Conservation (phyloP, 2,797 vertebrate species). For the Amblyopsis hoosieri region DNA sequence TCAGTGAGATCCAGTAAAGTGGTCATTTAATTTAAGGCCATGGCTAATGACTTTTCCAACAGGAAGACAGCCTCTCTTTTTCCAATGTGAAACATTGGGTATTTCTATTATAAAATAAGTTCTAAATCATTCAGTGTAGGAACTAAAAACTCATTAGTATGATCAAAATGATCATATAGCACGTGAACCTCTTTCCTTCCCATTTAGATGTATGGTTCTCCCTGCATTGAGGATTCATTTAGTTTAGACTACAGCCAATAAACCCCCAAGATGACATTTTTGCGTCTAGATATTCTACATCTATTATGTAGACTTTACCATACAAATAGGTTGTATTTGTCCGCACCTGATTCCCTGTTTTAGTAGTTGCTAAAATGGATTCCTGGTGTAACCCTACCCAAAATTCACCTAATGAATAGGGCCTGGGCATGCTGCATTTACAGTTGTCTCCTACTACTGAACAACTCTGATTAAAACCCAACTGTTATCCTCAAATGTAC, state of each 20-base stretch:
- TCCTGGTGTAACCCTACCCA: too few relatives aligned
- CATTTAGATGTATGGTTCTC: slow-evolving; percentile 19
- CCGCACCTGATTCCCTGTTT: too few relatives aligned
- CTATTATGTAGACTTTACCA: too few relatives aligned
- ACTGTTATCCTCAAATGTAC: too few relatives aligned
- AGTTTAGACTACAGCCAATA: slow-evolving; percentile 26
- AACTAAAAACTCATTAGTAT: slow-evolving; percentile 46
- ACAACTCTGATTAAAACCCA: too few relatives aligned
- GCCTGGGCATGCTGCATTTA: too few relatives aligned
- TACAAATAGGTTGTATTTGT: too few relatives aligned
- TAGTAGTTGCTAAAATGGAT: too few relatives aligned
- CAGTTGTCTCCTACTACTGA: too few relatives aligned
- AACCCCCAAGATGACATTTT: too few relatives aligned
- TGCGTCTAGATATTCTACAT: too few relatives aligned
- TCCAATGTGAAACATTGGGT: neutral
- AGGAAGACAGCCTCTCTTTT: slow-evolving; percentile 21
- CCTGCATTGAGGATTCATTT: slow-evolving; percentile 39
- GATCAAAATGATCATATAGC: slow-evolving; percentile 28
- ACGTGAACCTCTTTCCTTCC: slow-evolving; percentile 33
- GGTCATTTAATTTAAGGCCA: slow-evolving; percentile 66
- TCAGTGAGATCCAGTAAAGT: slow-evolving; percentile 47
- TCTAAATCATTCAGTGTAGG: slow-evolving; percentile 47
- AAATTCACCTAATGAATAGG: too few relatives aligned
- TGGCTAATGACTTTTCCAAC: slow-evolving; percentile 59
- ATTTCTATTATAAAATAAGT: slow-evolving; percentile 1